Conservation (phyloP, 2,797 vertebrate genomes). For the Rallus crepitans region DNA sequence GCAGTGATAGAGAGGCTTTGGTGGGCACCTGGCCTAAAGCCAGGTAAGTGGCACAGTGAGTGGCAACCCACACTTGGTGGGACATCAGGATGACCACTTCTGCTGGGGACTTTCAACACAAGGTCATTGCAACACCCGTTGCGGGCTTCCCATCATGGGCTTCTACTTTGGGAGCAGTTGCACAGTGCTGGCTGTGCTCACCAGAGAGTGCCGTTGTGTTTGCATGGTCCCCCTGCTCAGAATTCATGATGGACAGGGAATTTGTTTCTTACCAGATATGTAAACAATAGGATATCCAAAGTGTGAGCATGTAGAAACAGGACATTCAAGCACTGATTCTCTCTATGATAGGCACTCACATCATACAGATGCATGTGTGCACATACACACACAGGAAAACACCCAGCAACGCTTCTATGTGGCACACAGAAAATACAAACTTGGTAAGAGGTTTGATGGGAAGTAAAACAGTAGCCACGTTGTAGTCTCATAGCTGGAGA, state of each 20-base stretch:
- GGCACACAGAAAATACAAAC: neutral
- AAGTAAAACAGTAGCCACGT: neutral
- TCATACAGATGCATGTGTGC: neutral
- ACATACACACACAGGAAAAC: neutral
- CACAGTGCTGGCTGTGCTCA: neutral
- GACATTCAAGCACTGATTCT: neutral
- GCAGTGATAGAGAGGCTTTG: too few species aligned
- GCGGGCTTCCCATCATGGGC: neutral
- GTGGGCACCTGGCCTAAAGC: too few species aligned
- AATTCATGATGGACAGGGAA: neutral
- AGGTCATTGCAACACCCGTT: neutral
- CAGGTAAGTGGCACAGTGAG: neutral
- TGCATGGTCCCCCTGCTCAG: neutral
- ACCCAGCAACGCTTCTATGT: neutral
- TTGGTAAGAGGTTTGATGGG: neutral
- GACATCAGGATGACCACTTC: neutral
- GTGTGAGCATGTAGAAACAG: neutral
- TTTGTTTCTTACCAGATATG: neutral
- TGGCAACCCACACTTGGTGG: neutral
- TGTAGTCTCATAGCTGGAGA: neutral
- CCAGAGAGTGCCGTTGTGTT: neutral
- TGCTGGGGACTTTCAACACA: neutral
- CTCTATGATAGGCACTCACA: accelerated
- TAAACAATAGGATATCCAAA: neutral
- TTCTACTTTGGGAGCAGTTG: neutral